Evolutionary conservation across 2,113 vertebrate genomes (phyloP), one percentile per base, ranked within the genome.

Genomic region (Aplodontia rufa): DNA sequence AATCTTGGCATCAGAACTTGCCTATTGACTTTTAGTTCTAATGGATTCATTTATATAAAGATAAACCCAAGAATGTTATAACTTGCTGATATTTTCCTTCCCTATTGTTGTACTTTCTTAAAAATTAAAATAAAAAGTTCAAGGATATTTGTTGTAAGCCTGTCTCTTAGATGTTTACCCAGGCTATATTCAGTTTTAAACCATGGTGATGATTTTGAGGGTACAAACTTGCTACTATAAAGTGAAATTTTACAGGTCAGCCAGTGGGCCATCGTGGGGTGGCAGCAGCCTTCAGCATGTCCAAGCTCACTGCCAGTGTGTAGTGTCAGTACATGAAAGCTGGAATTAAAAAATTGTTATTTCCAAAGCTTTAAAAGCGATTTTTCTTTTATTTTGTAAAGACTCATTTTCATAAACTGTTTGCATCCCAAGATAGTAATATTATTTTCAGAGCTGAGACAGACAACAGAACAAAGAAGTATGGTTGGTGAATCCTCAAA

Each of bases 11-110:
- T 81, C 42, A 40, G 90, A 78, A 91, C 66, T 87, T 93, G 76
- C 79, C 58, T 95, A 30, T 90, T 95, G 79, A 91, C 32, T 94
- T 96, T 91, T 92, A 96, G 87, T 92, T n/a, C 13, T 93, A 87
- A 95, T 94, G 88, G 72, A 26, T 75, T 89, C 66, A 87, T 60
- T 91, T 82, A 76, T 55, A 92, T 95, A 64, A 84, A 96, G 74
- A 91, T 53, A 93, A 35, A 60, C 91, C 26, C 22, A 79, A 72
- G 93, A 90, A 87, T 75, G 49, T 80, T 89, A 49, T 71, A 81
- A 94, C 81, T 90, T 90, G 58, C 51, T 95, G 51, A 74, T 64
- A 40, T 62, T 83, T 76, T 75, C 51, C 55, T 89, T 62, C 28
- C 24, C 32, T 69, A 78, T 69, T 75, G 74, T n/a, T 90, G 53